Conservation (phyloP, 2,888 invertebrate genomes). For the Ormyrus nitidulus region DNA sequence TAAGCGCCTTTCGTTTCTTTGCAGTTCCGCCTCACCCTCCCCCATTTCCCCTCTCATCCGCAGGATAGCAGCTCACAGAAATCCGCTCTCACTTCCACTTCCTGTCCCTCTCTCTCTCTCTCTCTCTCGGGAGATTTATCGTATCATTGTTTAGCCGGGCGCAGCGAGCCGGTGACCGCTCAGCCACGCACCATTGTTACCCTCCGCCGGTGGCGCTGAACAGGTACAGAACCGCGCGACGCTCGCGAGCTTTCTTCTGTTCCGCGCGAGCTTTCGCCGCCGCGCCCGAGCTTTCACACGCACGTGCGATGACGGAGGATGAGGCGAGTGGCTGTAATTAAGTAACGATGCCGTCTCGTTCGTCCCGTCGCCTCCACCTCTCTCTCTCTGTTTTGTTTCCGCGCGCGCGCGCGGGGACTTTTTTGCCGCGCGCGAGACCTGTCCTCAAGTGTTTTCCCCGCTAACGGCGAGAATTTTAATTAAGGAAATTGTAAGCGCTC, state of each 20-base stretch:
- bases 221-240: neutral
- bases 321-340: slow-evolving; percentile 42
- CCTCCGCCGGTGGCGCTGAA: neutral
- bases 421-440: neutral
- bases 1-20: too few relatives aligned
- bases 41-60: slow-evolving; percentile 4
- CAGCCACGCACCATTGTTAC: slow-evolving; percentile 63
- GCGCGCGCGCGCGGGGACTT: neutral
- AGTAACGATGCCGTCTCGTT: slow-evolving; percentile 6
- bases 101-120: slow-evolving; percentile 46
- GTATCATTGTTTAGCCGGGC: slow-evolving; percentile 71
- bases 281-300: neutral
- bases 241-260: slow-evolving; percentile 19
- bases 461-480: slow-evolving; percentile 54
- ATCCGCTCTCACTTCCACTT: slow-evolving; percentile 13
- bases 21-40: neutral
- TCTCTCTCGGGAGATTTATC: slow-evolving; percentile 68
- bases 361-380: neutral
- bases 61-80: neutral
- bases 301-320: slow-evolving; percentile 3
- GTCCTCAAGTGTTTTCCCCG: slow-evolving; percentile 38
- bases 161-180: slow-evolving; percentile 63
- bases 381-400: neutral
- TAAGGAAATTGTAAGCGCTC: slow-evolving; percentile 51
- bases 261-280: slow-evolving; percentile 35